phyloP scores from a whole-genome alignment of 2,888 invertebrate species.

The Sesia apiformis region DNA sequence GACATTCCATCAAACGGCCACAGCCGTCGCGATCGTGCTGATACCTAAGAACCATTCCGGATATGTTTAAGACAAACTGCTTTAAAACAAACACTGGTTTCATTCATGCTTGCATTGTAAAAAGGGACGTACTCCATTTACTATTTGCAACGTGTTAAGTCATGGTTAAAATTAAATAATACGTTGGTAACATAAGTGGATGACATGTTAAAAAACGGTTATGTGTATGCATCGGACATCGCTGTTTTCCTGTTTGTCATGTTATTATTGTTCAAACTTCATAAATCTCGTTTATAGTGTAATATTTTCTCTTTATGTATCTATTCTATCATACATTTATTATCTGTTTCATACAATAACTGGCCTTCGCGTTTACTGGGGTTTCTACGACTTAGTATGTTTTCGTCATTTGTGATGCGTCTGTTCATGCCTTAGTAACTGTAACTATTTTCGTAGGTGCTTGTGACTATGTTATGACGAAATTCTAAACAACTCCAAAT shows the following conservation, averaged over 20 bases:
- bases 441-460: background rate
- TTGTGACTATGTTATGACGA: no score
- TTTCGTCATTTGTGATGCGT: background rate
- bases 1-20: constrained; percentile 45
- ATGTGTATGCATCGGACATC: constrained; percentile 1
- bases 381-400: no score
- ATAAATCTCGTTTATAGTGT: no score
- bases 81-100: background rate
- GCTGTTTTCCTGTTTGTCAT: constrained; percentile 7
- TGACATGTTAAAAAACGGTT: background rate
- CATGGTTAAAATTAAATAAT: background rate
- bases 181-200: background rate
- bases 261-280: background rate
- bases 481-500: no score
- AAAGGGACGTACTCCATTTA: background rate
- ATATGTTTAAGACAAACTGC: background rate
- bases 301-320: no score
- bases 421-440: background rate
- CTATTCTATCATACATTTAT: no score
- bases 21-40: constrained; percentile 64
- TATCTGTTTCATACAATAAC: no score
- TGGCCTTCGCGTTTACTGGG: no score
- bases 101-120: background rate
- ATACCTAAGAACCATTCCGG: constrained; percentile 54
- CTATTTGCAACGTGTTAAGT: background rate